phyloP scores from a whole-genome alignment of 2,797 vertebrate genomes.

The Cossypha caffra region DNA sequence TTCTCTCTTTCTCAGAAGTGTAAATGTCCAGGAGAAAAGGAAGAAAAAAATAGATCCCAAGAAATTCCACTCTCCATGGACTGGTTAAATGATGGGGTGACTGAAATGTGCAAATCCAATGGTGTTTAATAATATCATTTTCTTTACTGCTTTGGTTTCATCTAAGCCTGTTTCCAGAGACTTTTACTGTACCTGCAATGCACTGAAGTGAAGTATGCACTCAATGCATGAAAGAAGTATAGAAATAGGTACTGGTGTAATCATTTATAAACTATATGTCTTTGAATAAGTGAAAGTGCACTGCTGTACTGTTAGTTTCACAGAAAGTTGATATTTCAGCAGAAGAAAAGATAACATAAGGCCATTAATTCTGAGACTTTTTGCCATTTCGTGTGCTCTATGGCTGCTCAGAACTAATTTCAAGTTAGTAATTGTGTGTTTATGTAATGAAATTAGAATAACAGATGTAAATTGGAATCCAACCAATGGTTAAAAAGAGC shows the following conservation, averaged over 20 bases:
- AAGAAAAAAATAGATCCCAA: not conserved
- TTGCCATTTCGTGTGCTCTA: not conserved
- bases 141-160: not conserved
- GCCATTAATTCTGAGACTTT: not conserved
- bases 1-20: not conserved
- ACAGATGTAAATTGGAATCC: not conserved
- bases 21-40: not conserved
- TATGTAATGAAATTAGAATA: not conserved
- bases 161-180: not conserved
- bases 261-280: not conserved
- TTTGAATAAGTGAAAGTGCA: not conserved
- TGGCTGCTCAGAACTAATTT: not conserved
- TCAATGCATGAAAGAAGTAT: not conserved
- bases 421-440: not conserved
- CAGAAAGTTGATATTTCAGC: not conserved
- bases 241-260: not conserved
- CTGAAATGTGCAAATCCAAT: not conserved
- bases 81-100: not conserved
- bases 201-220: not conserved
- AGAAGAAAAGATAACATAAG: not conserved
- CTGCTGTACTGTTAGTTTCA: not conserved
- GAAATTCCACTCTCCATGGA: not conserved
- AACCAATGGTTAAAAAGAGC: not conserved
- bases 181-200: not conserved
- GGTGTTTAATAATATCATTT: not conserved